phyloP scores from a whole-genome alignment of 53 echinoderm and acorn worm species.

The Hippasteria phrygiana region DNA sequence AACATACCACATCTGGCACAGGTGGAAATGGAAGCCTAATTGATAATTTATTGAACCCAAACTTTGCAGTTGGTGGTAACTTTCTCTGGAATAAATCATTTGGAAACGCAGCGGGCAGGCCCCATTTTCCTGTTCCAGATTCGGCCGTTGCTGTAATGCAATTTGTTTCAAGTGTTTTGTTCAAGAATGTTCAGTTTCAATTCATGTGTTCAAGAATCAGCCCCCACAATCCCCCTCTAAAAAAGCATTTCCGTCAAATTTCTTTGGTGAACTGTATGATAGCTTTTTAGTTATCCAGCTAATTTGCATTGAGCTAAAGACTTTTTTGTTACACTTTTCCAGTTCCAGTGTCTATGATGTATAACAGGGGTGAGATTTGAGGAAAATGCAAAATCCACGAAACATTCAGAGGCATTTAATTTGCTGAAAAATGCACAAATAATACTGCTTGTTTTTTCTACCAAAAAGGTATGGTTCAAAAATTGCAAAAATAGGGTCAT shows the following conservation, averaged over 20 bases:
- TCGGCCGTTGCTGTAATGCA: background rate
- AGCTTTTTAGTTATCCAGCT: too few relatives aligned
- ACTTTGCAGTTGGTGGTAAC: slow-evolving; percentile 31
- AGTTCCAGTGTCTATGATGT: too few relatives aligned
- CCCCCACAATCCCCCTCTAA: background rate
- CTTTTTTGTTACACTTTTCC: too few relatives aligned
- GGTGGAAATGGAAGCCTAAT: slow-evolving; percentile 20
- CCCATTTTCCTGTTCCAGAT: background rate
- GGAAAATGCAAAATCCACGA: too few relatives aligned
- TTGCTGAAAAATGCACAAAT: too few relatives aligned
- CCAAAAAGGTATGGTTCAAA: too few relatives aligned
- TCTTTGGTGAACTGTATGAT: too few relatives aligned
- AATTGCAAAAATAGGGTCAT: too few relatives aligned
- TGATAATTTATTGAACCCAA: slow-evolving; percentile 51
- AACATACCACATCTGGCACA: slow-evolving; percentile 16
- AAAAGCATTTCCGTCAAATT: background rate
- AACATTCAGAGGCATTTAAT: too few relatives aligned
- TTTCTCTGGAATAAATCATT: slow-evolving; percentile 26
- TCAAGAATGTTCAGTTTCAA: background rate
- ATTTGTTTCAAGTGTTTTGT: background rate
- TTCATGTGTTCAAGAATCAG: background rate
- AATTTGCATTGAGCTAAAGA: too few relatives aligned
- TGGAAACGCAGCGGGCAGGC: background rate
- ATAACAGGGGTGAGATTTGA: too few relatives aligned
- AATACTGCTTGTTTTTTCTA: too few relatives aligned